Base-by-base conservation (phyloP, 2,113 vertebrate species). In the Sebastes schlegelii region DNA sequence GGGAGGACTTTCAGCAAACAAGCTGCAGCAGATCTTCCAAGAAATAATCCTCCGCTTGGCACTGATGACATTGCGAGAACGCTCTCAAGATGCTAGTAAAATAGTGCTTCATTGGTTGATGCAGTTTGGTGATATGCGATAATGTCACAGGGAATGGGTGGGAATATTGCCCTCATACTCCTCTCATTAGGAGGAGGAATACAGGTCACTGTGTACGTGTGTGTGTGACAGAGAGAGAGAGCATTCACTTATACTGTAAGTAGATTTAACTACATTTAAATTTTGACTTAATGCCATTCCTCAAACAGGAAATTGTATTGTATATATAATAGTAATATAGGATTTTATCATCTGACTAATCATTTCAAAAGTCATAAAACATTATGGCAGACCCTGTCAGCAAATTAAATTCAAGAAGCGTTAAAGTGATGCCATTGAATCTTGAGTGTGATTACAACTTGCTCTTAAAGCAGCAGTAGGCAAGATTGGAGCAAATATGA, bases 1-100 rank as follows among this genome's bases (percentile, higher is more conserved):
- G 63, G 86, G 72, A 19, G 77, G 61, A 72, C 87, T 76, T 26
- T 62, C 49, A 64, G 85, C 52, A 84, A 90, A 86, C 80, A 91
- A 91, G 86, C 74, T 68, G 83, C 61, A 49, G 60, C 74, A 75
- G 14, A 62, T 66, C 49, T 65, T 57, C 77, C 68, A 83, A 77
- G 57, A 77, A 43, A n/a, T 0, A 66, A 74, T 66, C 68, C 17
- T 13, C 45, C 8, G 46, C 75, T 74, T 78, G 83, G 79, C 79
- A 70, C 61, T 5, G 14, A 10, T 17, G 45, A 66, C 51, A 7
- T 1, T 5, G 11, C 21, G 61, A 51, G 40, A 75, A 48, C 4
- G 2, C 19, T 21, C 21, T 71, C 45, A 69, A 13, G 23, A 58
- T 23, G 26, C 46, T 2, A 16, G 26, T 26, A 7, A 85, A 67